Evolutionary conservation across 2,113 vertebrate species (phyloP), one percentile per base, ranked within the genome.

Genomic region (Podiceps cristatus): DNA sequence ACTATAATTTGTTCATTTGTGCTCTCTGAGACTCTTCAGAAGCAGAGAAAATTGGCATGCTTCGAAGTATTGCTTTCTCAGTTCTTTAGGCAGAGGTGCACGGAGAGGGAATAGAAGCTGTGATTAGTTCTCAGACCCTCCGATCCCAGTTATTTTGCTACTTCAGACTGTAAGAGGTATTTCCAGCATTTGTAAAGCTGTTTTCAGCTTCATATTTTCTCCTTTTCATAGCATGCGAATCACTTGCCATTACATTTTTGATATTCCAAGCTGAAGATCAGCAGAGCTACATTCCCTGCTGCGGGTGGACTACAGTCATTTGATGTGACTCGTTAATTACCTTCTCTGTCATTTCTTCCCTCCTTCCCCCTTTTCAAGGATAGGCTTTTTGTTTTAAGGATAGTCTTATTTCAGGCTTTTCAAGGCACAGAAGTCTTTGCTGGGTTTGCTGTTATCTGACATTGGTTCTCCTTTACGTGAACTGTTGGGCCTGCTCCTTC

Each of bases 251-350:
- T 44, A 52, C 18, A 53, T 49, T 75, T 58, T 64, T 66, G 23
- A 18, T 55, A 67, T 81, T 81, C 81, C 40, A 95, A 27, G 10
- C n/a, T 80, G 40, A 58, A 66, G 37, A 80, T 58, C 78, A 75
- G 18, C 35, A 52, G 28, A 49, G 7, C 24, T 63, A 29, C 28
- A 18, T 68, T 68, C 22, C 37, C 29, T 76, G 52, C 22, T 86
- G 50, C 0, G 0, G 35, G 16, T 29, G 23, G 77, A 33, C 50
- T 59, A n/a, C 28, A 66, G 24, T 56, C 0, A 0, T 62, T 44
- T 55, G 23, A 77, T 31, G 27, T 77, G 37, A 67, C 60, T 67
- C 7, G 49, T 69, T 69, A 40, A 52, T 53, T 76, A 59, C 6
- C 18, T 80, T 75, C 42, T 45, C 19, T 40, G 37, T 24, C 24